Base-by-base conservation (phyloP, 2,113 vertebrate genomes). In the Carlito syrichta region DNA sequence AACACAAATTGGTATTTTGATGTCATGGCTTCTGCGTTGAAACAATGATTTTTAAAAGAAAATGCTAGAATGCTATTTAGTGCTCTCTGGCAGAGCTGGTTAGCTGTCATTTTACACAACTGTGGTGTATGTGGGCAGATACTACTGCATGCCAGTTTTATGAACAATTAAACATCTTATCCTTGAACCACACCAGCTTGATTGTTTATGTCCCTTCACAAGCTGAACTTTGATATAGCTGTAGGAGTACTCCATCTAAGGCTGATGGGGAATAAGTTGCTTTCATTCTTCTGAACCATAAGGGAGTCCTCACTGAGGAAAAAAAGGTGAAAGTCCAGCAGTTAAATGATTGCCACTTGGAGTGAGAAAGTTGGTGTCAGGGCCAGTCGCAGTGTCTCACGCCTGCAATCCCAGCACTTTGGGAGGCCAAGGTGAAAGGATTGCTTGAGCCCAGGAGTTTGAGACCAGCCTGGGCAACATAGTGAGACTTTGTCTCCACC, bases 151-250 rank as follows among this genome's bases (percentile, higher is more conserved):
- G 87, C 25, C 3, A 52, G 56, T 27, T 38, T 87, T 76, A 69
- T 8, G 93, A 97, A 62, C 45, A 91, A 94, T 94, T 96, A 79
- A 97, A 81, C 91, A 0, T 6, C 52, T 92, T 6, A 32, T 93
- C 52, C 60, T 93, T 30, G 89, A 86, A 3, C 0, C 82, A 76
- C 52, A 48, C 20, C 73, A 92, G 60, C 78, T 2, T 63, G 38
- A 6, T 30, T 43, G 68, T 69, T 73, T 32, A 63, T 68, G 84
- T 48, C 74, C 88, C 66, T 88, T 91, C 84, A 43, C 4, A 45
- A 74, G 54, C 7, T 63, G 84, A 95, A 68, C 81, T 84, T 78
- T 83, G 95, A 77, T 81, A 52, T 0, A 25, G 43, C 1, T 16
- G 45, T 52, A 60, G 32, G 63, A 95, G 96, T 66, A 43, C 91